Evolutionary conservation across 1,140 invertebrate genomes (phyloP).

Genomic region (Patella vulgata): DNA sequence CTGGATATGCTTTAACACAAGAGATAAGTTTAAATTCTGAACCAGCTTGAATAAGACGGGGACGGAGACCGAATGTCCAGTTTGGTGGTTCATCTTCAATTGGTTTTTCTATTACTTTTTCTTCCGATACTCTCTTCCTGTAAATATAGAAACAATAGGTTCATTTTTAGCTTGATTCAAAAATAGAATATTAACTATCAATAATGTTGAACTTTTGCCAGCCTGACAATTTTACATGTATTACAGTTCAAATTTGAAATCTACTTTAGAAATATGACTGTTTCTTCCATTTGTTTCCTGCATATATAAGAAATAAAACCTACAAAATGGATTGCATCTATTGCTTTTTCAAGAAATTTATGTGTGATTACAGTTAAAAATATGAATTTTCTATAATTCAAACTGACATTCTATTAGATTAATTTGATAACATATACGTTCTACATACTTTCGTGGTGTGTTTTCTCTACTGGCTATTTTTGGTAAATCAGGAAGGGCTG

Average conservation of each 20-base stretch:
- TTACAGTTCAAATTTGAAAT: no score
- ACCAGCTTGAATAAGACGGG: conserved; percentile 91
- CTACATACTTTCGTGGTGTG: conserved; percentile 53
- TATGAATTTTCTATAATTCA: no score
- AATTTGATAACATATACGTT: no score
- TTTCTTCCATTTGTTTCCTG: no score
- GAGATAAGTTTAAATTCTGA: conserved; percentile 91
- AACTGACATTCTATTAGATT: no score
- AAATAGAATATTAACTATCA: neutral
- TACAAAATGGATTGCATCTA: no score
- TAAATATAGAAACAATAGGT: conserved; percentile 7
- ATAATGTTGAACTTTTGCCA: neutral
- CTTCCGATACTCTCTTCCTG: conserved; percentile 37
- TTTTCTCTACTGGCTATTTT: conserved; percentile 42
- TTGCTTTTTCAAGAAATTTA: no score
- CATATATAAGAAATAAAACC: no score
- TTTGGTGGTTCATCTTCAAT: conserved; percentile 73
- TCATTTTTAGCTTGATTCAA: neutral
- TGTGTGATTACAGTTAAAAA: no score
- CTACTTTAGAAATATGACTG: no score
- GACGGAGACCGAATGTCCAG: conserved; percentile 97
- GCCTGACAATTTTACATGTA: no score
- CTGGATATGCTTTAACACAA: conserved; percentile 92
- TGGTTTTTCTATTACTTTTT: conserved; percentile 49
- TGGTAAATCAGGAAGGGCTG: conserved; percentile 36